A percentile compares a stretch with the other conserved stretches of the same genome.
phyloP scores from a whole-genome alignment of 2,113 vertebrate genomes.

The Naja naja region DNA sequence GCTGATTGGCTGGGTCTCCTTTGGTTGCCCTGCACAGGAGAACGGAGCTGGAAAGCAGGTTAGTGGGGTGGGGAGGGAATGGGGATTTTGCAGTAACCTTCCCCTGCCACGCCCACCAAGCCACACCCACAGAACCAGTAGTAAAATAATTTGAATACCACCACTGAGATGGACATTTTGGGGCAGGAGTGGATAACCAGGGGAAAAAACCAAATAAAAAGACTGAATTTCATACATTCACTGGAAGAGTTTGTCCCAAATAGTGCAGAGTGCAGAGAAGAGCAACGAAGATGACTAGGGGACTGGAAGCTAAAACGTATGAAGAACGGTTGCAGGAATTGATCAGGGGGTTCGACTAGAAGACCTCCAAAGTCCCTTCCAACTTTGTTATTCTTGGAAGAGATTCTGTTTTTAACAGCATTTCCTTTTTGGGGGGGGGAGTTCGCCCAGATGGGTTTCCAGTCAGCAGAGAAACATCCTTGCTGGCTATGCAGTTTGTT shows the following conservation, averaged over 20 bases:
- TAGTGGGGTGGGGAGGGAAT: no score
- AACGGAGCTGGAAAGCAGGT: no score
- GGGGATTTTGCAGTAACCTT: no score
- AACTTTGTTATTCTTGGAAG: neutral
- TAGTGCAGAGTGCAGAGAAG: no score
- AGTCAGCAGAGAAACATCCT: neutral
- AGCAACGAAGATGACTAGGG: neutral
- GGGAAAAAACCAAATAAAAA: neutral
- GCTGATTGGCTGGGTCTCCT: no score
- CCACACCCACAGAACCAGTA: no score
- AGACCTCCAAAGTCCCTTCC: neutral
- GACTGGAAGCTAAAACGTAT: neutral
- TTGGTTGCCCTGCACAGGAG: no score
- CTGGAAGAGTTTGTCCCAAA: neutral
- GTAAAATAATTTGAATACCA: no score
- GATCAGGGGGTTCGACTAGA: neutral
- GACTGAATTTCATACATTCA: neutral
- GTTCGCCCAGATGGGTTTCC: neutral
- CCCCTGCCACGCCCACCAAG: no score
- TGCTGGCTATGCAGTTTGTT: neutral
- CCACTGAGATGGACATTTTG: neutral
- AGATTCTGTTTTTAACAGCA: no score
- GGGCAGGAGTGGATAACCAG: neutral
- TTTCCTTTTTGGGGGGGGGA: neutral
- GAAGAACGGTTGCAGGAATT: neutral